Evolutionary conservation across 2,797 vertebrate genomes (phyloP).

Genomic region (Sebastes oblongus): DNA sequence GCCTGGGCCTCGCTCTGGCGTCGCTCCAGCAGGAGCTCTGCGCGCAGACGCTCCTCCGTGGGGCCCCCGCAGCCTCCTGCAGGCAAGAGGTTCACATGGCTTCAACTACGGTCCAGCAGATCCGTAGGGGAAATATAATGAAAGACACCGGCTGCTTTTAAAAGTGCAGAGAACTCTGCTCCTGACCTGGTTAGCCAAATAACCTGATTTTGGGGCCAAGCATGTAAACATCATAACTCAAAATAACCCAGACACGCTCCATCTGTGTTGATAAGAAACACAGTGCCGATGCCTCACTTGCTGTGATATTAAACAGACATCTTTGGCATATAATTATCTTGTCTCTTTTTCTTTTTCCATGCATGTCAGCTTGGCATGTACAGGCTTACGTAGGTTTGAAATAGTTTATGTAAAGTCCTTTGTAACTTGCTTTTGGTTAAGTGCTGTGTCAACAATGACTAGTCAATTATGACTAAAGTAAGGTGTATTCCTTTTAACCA

Average conservation of each 20-base stretch:
- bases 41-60: constrained; percentile 89
- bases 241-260: constrained; percentile 12
- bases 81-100: constrained; percentile 28
- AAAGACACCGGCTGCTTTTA: constrained; percentile 39
- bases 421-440: background rate
- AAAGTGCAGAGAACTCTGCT: constrained; percentile 14
- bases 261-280: constrained; percentile 27
- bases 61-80: constrained; percentile 69
- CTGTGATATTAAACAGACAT: constrained; percentile 21
- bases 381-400: background rate
- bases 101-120: constrained; percentile 38
- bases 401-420: background rate
- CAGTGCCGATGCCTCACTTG: background rate
- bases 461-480: background rate
- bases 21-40: constrained; percentile 92
- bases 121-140: constrained; percentile 31
- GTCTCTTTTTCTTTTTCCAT: background rate
- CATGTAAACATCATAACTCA: constrained; percentile 13
- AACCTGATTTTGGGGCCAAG: constrained; percentile 42
- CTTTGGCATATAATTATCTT: background rate
- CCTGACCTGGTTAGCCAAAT: constrained; percentile 46
- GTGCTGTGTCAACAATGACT: background rate
- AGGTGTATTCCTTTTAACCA: background rate
- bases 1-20: constrained; percentile 93
- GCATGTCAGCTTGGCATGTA: background rate